Conservation (phyloP, 2,797 vertebrate species). For the Ceryle rudis region DNA sequence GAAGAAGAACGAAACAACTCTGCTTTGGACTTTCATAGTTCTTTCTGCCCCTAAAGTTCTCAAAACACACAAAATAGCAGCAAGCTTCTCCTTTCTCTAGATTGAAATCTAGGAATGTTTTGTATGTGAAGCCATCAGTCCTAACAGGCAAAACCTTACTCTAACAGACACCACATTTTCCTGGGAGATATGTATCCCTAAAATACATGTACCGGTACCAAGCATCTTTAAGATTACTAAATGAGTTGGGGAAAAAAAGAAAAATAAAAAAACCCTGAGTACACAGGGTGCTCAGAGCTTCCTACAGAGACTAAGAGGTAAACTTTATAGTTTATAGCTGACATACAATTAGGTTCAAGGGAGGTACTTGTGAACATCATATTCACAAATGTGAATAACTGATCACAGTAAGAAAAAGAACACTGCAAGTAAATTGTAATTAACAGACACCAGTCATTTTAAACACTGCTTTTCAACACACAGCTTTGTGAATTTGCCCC, state of each 20-base stretch:
- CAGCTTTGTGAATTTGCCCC: not conserved
- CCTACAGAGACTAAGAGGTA: not conserved
- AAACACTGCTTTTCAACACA: not conserved
- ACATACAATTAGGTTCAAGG: not conserved
- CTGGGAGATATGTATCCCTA: not conserved
- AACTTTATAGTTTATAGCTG: not conserved
- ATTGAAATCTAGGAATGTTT: not conserved
- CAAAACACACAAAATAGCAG: not conserved
- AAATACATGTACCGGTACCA: not conserved
- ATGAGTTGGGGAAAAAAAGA: accelerated
- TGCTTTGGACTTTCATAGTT: not conserved
- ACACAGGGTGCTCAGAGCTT: not conserved
- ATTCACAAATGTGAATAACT: not conserved
- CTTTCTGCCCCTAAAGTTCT: not conserved
- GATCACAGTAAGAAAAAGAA: not conserved
- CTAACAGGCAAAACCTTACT: not conserved
- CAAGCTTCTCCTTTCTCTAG: not conserved
- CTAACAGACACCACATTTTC: not conserved
- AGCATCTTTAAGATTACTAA: not conserved
- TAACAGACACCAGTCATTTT: not conserved
- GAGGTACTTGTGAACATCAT: not conserved
- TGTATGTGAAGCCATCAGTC: not conserved
- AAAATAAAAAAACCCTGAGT: not conserved
- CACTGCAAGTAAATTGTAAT: not conserved
- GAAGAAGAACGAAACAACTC: not conserved